phyloP scores from a whole-genome alignment of 2,113 vertebrate species.

The Phodopus roborovskii region DNA sequence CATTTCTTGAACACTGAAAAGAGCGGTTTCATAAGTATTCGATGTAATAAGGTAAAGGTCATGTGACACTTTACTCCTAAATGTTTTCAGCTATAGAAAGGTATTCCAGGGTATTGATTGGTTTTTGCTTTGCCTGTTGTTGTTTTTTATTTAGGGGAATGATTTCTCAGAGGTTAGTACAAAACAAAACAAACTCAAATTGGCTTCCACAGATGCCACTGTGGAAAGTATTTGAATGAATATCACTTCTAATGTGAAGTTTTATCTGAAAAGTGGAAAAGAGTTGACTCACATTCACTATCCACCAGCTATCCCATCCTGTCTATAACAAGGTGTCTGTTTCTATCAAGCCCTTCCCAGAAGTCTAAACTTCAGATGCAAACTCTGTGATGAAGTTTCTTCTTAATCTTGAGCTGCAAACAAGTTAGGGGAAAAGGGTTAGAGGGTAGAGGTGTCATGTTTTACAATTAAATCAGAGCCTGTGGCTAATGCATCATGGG shows the following conservation, averaged over 20 bases:
- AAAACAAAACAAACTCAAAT: slow-evolving; percentile 19
- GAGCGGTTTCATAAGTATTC: not conserved
- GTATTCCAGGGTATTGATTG: not conserved
- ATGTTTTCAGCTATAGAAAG: slow-evolving; percentile 48
- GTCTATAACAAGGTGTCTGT: fast-evolving
- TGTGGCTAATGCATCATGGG: not conserved
- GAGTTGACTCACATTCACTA: not conserved
- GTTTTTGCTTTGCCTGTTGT: not conserved
- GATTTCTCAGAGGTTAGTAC: slow-evolving; percentile 17
- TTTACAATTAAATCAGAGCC: not conserved
- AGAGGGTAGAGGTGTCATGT: not conserved
- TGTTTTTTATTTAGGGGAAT: slow-evolving; percentile 73
- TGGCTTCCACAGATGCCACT: slow-evolving; percentile 50
- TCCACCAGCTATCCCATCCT: not conserved
- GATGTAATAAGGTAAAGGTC: not conserved
- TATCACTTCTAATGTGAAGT: not conserved
- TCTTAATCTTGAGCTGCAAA: not conserved
- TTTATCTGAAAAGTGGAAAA: not conserved
- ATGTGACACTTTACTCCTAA: not conserved
- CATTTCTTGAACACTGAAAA: not conserved
- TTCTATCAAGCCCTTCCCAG: not conserved
- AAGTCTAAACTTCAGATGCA: fast-evolving
- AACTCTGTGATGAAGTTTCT: not conserved
- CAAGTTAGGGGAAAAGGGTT: not conserved
- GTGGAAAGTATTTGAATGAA: slow-evolving; percentile 30